Base-by-base conservation (phyloP, 2,113 vertebrate genomes). In the Regulus satrapa region DNA sequence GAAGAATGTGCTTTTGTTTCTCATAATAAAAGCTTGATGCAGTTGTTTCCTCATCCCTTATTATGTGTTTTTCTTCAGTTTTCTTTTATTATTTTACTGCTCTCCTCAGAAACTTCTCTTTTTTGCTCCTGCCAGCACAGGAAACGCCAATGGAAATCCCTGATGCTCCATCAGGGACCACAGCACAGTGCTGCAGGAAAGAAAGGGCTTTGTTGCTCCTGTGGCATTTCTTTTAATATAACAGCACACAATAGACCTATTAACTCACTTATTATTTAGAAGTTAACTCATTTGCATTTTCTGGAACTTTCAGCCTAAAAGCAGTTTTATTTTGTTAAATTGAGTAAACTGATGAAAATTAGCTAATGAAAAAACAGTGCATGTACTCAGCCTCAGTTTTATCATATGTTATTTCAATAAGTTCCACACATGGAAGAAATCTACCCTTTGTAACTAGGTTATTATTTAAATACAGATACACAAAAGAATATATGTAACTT, bases 391-490 rank as follows among this genome's bases (percentile, higher is more conserved):
- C 56, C 92, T 59, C 76, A 72, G 31, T 71, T 89, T 76, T 66
- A 84, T 64, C 0, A 0, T 52, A 41, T 36, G 43, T 56, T 81
- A 48, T 75, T 88, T 91, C 73, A 67, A 5, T 41, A 71, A 59
- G 48, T 73, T 29, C 49, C 48, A 85, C 77, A 94, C 17, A 41
- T 71, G 90, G 76, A 94, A 91, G 56, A 92, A 88, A 83, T 64
- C 74, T 67, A 29, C 12, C n/a, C 36, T 40, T 62, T 81, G 29
- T 79, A 95, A 92, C 48, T 67, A 76, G 28, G 76, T 71, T 92
- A 86, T 93, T 95, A 87, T 84, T 96, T 85, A 96, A 94, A 91
- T 59, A 68, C 45, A 87, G 67, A 88, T 34, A 63, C 13, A 85
- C 68, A 85, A 88, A 96, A 92, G 82, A 93, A 66, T 67, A 92